Percentiles rank a stretch among this genome's conserved stretches.
Evolutionary conservation across 1,140 invertebrate species (phyloP).

Genomic region (Drosophila navojoa): DNA sequence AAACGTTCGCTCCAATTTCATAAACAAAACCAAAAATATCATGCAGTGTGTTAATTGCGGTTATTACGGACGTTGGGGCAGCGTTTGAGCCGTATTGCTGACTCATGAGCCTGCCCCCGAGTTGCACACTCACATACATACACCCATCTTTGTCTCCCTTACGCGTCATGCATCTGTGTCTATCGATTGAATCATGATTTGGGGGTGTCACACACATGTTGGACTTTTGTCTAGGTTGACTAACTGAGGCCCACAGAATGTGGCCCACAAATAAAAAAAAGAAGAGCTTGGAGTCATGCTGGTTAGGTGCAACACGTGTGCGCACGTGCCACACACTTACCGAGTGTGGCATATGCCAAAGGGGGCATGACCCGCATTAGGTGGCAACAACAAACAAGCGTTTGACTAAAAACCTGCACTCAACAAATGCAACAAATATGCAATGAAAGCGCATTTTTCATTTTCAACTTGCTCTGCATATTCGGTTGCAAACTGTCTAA

Average conservation of each 20-base stretch:
- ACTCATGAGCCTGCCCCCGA: constrained; percentile 38
- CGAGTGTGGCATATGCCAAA: constrained; percentile 38
- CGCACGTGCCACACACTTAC: constrained; percentile 60
- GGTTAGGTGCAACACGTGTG: constrained; percentile 49
- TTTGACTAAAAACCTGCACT: constrained; percentile 12
- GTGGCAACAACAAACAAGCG: constrained; percentile 6
- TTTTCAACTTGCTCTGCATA: constrained; percentile 69
- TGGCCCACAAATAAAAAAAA: constrained; percentile 2
- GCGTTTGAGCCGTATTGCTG: constrained; percentile 32
- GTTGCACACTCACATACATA: constrained; percentile 4
- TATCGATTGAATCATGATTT: constrained; percentile 30
- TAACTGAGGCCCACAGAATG: constrained; percentile 42
- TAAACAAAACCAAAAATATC: constrained; percentile 60
- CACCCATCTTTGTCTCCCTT: constrained; percentile 2
- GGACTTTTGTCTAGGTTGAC: constrained; percentile 32
- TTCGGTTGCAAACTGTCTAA: constrained; percentile 61
- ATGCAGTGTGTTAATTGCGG: constrained; percentile 69
- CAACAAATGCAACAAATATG: constrained; percentile 63
- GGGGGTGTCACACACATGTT: constrained; percentile 24
- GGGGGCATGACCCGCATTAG: constrained; percentile 70
- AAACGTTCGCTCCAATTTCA: constrained; percentile 63
- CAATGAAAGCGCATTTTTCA: constrained; percentile 66
- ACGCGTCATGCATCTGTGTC: not conserved
- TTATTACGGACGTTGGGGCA: constrained; percentile 49
- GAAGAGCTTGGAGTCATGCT: constrained; percentile 22